Evolutionary conservation across 92 coral and sea anemone genomes (phyloP).

Genomic region (Galaxea fascicularis): DNA sequence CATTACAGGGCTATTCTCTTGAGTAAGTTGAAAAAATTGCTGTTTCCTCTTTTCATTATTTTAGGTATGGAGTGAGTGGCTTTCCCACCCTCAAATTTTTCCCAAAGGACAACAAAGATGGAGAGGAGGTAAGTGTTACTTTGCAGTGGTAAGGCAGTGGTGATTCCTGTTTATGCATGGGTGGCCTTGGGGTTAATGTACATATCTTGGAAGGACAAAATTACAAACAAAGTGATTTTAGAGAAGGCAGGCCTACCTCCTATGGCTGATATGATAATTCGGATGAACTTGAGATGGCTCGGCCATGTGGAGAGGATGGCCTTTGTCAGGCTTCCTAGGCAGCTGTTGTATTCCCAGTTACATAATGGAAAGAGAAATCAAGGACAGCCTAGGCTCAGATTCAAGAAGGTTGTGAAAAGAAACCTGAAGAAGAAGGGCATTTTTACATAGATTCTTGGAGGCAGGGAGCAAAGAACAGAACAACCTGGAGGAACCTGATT

Average conservation of each 20-base stretch:
- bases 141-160: too few relatives aligned
- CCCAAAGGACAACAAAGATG: slow-evolving; percentile 83
- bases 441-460: slow-evolving; percentile 8
- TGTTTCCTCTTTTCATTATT: not conserved
- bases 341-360: slow-evolving; percentile 45
- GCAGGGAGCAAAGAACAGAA: slow-evolving; percentile 16
- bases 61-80: slow-evolving; percentile 95
- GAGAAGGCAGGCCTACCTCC: slow-evolving; percentile 34
- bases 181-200: not conserved
- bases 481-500: not conserved
- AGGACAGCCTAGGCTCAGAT: too few relatives aligned
- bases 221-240: too few relatives aligned
- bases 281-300: slow-evolving; percentile 59
- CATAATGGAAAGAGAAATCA: slow-evolving; percentile 37
- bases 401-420: slow-evolving; percentile 41
- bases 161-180: too few relatives aligned
- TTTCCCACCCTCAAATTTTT: slow-evolving; percentile 94
- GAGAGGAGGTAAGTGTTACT: slow-evolving; percentile 73
- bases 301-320: slow-evolving; percentile 60
- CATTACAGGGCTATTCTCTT: too few relatives aligned
- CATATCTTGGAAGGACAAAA: slow-evolving; percentile 10
- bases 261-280: slow-evolving; percentile 38
- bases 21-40: not conserved
- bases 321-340: slow-evolving; percentile 19
- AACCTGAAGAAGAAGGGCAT: slow-evolving; percentile 39